phyloP scores from a whole-genome alignment of 2,888 invertebrate species.

The Xanthia icteritia region DNA sequence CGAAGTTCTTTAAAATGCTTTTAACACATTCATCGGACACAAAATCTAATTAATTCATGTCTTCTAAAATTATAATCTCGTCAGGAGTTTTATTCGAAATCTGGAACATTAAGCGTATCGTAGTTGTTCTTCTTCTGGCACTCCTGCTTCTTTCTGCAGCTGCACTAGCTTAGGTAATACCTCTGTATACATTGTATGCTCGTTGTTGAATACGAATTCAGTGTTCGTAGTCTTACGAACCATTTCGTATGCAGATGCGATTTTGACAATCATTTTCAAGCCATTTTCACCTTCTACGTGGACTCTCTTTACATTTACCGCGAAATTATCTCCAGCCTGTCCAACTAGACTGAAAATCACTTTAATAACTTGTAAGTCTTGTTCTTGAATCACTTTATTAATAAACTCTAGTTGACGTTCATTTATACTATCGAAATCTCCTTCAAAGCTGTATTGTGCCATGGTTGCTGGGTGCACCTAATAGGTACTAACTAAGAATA shows the following conservation, averaged over 20 bases:
- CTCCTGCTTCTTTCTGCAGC: slow-evolving; percentile 70
- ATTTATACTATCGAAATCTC: slow-evolving; percentile 65
- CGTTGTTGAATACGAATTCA: slow-evolving; percentile 70
- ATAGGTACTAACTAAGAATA: too few species aligned
- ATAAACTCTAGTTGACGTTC: slow-evolving; percentile 71
- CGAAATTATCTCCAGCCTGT: slow-evolving; percentile 72
- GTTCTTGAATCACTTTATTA: slow-evolving; percentile 69
- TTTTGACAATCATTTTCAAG: slow-evolving; percentile 72
- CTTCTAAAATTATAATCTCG: slow-evolving; percentile 77
- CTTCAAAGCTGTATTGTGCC: slow-evolving; percentile 69
- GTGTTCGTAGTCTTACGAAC: slow-evolving; percentile 61
- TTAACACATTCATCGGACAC: slow-evolving; percentile 70
- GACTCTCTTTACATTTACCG: slow-evolving; percentile 68
- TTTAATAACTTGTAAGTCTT: slow-evolving; percentile 67
- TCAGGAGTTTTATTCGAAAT: slow-evolving; percentile 63
- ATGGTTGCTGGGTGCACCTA: slow-evolving; percentile 41
- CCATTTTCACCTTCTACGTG: slow-evolving; percentile 65
- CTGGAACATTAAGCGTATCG: slow-evolving; percentile 74
- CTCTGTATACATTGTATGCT: slow-evolving; percentile 72
- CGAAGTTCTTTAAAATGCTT: slow-evolving; percentile 74
- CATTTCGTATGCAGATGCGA: slow-evolving; percentile 68
- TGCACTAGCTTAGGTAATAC: slow-evolving; percentile 72
- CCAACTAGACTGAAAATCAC: slow-evolving; percentile 71
- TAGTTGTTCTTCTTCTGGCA: slow-evolving; percentile 70
- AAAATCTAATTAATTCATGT: slow-evolving; percentile 68